These are phyloP conservation scores for Pachypsylla venusta DNA, from an alignment of 1,140 invertebrate genomes.

Conservation along the genomic window DNA sequence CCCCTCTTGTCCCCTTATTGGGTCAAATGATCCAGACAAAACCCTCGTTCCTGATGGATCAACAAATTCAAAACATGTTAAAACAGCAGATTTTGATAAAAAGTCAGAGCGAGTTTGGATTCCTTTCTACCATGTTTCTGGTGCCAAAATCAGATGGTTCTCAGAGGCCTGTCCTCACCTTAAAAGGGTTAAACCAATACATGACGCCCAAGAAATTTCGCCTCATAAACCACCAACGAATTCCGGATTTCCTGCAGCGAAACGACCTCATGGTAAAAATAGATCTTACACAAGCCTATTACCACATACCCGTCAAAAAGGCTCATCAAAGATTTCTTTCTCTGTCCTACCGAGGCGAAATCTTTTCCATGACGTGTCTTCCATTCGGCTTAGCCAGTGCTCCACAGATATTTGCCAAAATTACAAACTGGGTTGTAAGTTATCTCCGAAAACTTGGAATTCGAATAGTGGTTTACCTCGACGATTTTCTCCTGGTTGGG, in stretches of 20 bases:
- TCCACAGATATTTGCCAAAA: conserved; percentile 22
- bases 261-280: conserved; percentile 3
- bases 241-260: conserved; percentile 12
- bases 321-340: conserved; percentile 21
- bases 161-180: conserved; percentile 21
- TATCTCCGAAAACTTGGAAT: conserved; percentile 14
- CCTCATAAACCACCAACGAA: conserved; percentile 18
- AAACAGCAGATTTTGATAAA: background rate
- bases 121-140: conserved; percentile 23
- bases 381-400: conserved; percentile 24
- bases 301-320: conserved; percentile 15
- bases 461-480: conserved; percentile 17
- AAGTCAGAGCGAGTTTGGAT: conserved; percentile 12
- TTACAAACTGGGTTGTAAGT: conserved; percentile 22
- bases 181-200: conserved; percentile 21
- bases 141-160: conserved; percentile 20
- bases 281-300: conserved; percentile 7
- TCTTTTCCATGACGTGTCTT: conserved; percentile 27
- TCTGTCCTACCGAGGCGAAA: conserved; percentile 9
- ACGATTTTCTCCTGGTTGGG: background rate
- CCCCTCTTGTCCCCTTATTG: background rate
- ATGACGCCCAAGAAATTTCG: conserved; percentile 19
- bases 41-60: background rate
- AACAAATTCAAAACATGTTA: background rate
- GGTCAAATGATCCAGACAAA: background rate